A percentile compares a stretch with the other conserved stretches of the same genome.
Conservation (phyloP, 2,888 invertebrate species). For the Phyto melanocephala region DNA sequence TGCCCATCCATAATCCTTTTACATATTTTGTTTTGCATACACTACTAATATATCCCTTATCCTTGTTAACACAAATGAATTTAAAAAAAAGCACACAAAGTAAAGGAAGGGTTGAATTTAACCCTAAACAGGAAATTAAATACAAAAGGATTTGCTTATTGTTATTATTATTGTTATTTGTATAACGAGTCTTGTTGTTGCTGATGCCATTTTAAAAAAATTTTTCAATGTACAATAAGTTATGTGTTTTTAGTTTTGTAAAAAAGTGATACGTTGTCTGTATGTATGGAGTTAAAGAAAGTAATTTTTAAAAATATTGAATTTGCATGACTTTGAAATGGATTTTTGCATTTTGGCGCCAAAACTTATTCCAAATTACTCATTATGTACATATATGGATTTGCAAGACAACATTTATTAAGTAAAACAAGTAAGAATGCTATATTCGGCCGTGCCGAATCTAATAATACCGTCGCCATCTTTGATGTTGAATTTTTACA, state of each 20-base stretch:
- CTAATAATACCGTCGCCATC: no score
- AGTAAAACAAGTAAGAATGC: no score
- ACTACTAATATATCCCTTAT: not conserved
- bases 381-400: no score
- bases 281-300: not conserved
- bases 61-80: not conserved
- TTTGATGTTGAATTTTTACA: no score
- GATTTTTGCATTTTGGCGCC: conserved; percentile 40
- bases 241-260: not conserved
- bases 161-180: conserved; percentile 13
- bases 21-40: not conserved
- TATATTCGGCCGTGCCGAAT: no score
- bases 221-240: not conserved
- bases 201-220: conserved; percentile 14
- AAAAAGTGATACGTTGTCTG: no score
- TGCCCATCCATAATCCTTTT: conserved; percentile 37
- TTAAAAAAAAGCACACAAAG: not conserved
- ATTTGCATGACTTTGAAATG: conserved; percentile 37
- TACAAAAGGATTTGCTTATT: conserved; percentile 53
- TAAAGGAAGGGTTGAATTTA: conserved; percentile 45
- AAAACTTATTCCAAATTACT: conserved; percentile 12
- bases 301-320: not conserved
- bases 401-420: no score
- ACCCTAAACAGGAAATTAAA: conserved; percentile 58
- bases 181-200: not conserved